These are phyloP conservation scores for Netelia inedita DNA, from an alignment of 2,888 invertebrate species.

Conservation along the genomic window DNA sequence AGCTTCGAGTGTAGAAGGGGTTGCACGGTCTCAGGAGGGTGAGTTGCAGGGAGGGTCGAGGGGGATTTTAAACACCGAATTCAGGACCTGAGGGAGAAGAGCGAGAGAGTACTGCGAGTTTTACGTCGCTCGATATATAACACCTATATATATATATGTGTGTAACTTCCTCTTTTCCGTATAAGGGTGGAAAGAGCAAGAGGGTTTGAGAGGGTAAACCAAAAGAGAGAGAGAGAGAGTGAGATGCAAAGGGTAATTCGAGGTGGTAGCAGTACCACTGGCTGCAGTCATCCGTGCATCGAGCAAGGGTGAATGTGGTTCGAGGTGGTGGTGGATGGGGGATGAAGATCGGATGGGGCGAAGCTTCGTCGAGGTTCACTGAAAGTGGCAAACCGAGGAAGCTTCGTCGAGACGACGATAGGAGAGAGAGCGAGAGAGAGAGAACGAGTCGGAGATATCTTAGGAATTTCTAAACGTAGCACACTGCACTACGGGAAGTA, in stretches of 20 bases:
- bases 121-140: slow-evolving; percentile 80
- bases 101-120: slow-evolving; percentile 72
- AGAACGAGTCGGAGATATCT: slow-evolving; percentile 73
- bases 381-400: slow-evolving; percentile 33
- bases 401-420: neutral
- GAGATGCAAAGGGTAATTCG: slow-evolving; percentile 69
- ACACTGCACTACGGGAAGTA: slow-evolving; percentile 48
- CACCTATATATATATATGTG: slow-evolving; percentile 61
- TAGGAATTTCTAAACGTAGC: slow-evolving; percentile 81
- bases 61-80: slow-evolving; percentile 67
- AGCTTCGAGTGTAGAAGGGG: slow-evolving; percentile 7
- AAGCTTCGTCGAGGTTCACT: slow-evolving; percentile 54
- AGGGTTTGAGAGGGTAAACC: slow-evolving; percentile 36
- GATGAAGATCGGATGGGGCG: slow-evolving; percentile 22
- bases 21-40: neutral
- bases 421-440: neutral
- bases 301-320: slow-evolving; percentile 37
- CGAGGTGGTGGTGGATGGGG: slow-evolving; percentile 22
- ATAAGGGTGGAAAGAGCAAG: slow-evolving; percentile 42
- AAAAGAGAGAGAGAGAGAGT: slow-evolving; percentile 49
- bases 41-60: slow-evolving; percentile 23
- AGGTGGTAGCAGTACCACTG: slow-evolving; percentile 49
- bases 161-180: slow-evolving; percentile 67
- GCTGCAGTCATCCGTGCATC: slow-evolving; percentile 48
- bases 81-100: slow-evolving; percentile 46